These are phyloP conservation scores for Lepus oiostolus DNA, from an alignment of 2,797 vertebrate species.

Conservation along the genomic window DNA sequence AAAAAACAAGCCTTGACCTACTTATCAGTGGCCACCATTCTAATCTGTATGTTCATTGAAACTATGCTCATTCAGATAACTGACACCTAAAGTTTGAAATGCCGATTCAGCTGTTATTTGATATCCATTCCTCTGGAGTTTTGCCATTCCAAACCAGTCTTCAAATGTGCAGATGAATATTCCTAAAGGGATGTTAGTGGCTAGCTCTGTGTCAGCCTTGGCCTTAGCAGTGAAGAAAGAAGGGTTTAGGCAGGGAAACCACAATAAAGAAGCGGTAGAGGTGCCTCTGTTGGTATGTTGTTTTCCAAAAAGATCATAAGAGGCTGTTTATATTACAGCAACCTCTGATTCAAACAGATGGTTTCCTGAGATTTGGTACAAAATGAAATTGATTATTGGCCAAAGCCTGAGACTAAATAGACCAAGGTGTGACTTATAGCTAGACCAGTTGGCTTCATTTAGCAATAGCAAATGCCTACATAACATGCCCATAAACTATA, in stretches of 20 bases:
- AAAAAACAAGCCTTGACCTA: neutral
- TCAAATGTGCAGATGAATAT: neutral
- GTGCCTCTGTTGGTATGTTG: neutral
- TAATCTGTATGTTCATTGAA: neutral
- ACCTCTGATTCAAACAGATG: slow-evolving; percentile 45
- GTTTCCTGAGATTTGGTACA: slow-evolving; percentile 10
- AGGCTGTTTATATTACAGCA: slow-evolving; percentile 24
- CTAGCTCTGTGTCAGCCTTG: neutral
- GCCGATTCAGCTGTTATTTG: neutral
- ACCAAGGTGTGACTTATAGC: slow-evolving; percentile 31
- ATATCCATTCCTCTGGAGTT: neutral
- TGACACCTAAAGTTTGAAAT: neutral
- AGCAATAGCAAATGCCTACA: slow-evolving; percentile 26
- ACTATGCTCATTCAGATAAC: neutral
- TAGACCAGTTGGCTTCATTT: slow-evolving; percentile 37
- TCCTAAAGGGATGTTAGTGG: neutral
- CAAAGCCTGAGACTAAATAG: slow-evolving; percentile 4
- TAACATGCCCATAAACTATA: slow-evolving; percentile 22
- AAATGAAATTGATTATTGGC: slow-evolving; percentile 34
- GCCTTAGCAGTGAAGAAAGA: neutral
- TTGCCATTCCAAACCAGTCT: neutral
- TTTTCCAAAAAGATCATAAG: slow-evolving; percentile 26
- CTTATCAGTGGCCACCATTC: neutral
- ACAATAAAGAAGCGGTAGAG: neutral
- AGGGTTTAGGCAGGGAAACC: neutral